Evolutionary conservation across 2,797 vertebrate genomes (phyloP).

Genomic region (Oryzias dopingdopingensis): DNA sequence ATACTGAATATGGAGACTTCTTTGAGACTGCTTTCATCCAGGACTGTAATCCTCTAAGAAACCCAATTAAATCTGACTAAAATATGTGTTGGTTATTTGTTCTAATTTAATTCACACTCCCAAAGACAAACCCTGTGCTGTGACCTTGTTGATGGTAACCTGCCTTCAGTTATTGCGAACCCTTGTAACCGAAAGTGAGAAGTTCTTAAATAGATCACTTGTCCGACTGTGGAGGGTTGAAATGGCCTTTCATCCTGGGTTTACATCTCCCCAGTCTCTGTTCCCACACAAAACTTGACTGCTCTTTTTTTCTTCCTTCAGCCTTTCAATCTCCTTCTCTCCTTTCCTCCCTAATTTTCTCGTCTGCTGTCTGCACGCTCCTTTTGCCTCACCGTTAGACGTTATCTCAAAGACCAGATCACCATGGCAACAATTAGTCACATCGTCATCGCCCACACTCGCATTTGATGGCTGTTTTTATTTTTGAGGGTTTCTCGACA

Average conservation of each 20-base stretch:
- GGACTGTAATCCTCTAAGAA: conserved; percentile 31
- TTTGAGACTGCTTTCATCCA: conserved; percentile 12
- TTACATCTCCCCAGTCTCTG: conserved; percentile 46
- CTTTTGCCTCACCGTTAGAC: conserved; percentile 52
- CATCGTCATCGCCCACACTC: conserved; percentile 72
- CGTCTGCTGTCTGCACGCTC: conserved; percentile 35
- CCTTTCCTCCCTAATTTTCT: conserved; percentile 36
- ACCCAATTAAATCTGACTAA: conserved; percentile 29
- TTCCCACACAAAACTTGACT: conserved; percentile 46
- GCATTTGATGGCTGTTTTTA: conserved; percentile 74
- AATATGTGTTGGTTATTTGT: conserved; percentile 2
- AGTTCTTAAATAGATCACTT: conserved; percentile 48
- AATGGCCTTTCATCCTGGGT: conserved; percentile 58
- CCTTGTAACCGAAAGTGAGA: conserved; percentile 42
- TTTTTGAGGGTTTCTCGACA: conserved; percentile 60
- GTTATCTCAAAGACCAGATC: conserved; percentile 71
- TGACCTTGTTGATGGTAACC: conserved; percentile 40
- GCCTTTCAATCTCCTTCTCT: conserved; percentile 21
- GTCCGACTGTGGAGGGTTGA: conserved; percentile 50
- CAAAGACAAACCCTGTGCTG: conserved; percentile 8
- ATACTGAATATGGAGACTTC: conserved; percentile 29
- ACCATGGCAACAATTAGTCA: conserved; percentile 79
- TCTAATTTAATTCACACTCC: not conserved
- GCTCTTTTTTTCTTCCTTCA: conserved; percentile 34
- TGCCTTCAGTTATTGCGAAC: conserved; percentile 38